Evolutionary conservation across 2,888 invertebrate species (phyloP).

Genomic region (Leptinotarsa haldemani): DNA sequence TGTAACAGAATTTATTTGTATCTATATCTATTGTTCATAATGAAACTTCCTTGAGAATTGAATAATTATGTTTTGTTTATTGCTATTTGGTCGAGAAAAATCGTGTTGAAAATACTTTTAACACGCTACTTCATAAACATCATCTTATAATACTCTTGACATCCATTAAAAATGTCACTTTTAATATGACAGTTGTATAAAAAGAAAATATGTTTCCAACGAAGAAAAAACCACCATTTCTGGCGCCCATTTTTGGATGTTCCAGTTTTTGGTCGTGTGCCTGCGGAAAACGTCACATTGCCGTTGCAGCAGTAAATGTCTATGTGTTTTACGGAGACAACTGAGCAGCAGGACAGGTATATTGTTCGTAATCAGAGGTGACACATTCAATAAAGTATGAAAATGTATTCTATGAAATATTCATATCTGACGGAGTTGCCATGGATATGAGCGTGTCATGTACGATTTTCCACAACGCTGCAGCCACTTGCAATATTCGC

Average conservation of each 20-base stretch:
- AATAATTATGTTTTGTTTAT: too few species aligned
- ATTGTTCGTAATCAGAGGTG: slow-evolving; percentile 68
- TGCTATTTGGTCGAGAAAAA: too few species aligned
- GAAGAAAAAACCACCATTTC: too few species aligned
- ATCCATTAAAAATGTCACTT: too few species aligned
- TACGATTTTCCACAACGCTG: slow-evolving; percentile 65
- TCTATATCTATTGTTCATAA: too few species aligned
- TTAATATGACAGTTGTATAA: too few species aligned
- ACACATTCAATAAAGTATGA: slow-evolving; percentile 69
- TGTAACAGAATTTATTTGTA: too few species aligned
- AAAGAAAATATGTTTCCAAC: too few species aligned
- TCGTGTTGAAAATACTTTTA: too few species aligned
- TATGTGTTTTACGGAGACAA: slow-evolving; percentile 52
- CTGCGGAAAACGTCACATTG: slow-evolving; percentile 46
- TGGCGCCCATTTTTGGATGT: not conserved
- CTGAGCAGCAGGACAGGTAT: slow-evolving; percentile 61
- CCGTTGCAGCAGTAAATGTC: slow-evolving; percentile 50
- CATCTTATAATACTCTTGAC: too few species aligned
- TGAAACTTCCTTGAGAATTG: too few species aligned
- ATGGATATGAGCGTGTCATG: slow-evolving; percentile 66
- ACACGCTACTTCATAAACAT: too few species aligned
- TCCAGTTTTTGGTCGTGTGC: slow-evolving; percentile 5
- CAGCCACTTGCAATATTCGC: slow-evolving; percentile 60
- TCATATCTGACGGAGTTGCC: slow-evolving; percentile 66
- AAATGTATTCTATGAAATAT: slow-evolving; percentile 68